Evolutionary conservation across 2,888 invertebrate species (phyloP), one percentile per base, ranked within the genome.

Genomic region (Lasioglossum zephyrum): DNA sequence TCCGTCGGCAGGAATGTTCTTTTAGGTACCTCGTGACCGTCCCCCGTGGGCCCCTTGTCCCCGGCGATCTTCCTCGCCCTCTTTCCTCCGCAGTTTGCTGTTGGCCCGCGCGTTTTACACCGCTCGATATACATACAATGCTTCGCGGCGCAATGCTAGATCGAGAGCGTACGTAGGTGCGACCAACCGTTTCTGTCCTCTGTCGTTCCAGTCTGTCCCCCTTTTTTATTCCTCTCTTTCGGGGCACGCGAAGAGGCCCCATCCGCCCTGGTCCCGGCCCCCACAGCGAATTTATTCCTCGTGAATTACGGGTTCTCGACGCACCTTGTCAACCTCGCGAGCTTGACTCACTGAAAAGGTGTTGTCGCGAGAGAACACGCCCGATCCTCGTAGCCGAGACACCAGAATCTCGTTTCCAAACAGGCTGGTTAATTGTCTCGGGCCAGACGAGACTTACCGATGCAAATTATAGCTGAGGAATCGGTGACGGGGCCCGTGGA

Each of bases 91-190:
- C 22, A 53, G 60, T 4, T 63, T 31, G 26, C 31, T 63, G 60
- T 63, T 63, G 77, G 73, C 74, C 72, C 72, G 79, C 73, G 78
- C 78, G 36, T 66, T 86, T 87, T 87, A 84, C 82, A 66, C 49
- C 85, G 76, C 66, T 73, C 92, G 92, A 94, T 94, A 94, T 94
- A 93, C 94, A 94, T 94, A 94, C 94, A 94, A 94, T 94, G 93
- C 93, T 79, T 81, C 88, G 89, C 89, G 91, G 90, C 90, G 92
- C 92, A 79, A 86, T 87, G 89, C 91, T 87, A 81, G 91, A 92
- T 92, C 89, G 90, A 91, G 90, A 92, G 90, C 91, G 85, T 82
- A 81, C 82, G 83, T 88, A 91, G 89, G 91, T 85, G 87, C 89
- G 91, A 91, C 88, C 83, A 63, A 44, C 76, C 16, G 22, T 83